Conservation (phyloP, 2,888 invertebrate species). For the Drosophila testacea region DNA sequence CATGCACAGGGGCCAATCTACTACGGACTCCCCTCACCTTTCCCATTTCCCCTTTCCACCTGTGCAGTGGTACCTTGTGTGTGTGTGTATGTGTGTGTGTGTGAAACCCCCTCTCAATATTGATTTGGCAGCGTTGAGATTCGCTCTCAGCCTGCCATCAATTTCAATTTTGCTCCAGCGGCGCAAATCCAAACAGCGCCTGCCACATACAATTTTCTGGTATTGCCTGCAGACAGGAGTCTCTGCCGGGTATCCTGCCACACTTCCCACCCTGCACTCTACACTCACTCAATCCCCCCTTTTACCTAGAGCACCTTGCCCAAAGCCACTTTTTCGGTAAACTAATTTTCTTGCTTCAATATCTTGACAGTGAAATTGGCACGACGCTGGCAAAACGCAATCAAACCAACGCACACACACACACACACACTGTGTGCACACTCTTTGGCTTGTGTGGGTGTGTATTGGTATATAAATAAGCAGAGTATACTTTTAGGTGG, state of each 20-base stretch:
- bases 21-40: constrained; percentile 2
- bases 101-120: constrained; percentile 30
- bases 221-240: constrained; percentile 66
- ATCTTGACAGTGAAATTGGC: constrained; percentile 84
- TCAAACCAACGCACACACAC: constrained; percentile 59
- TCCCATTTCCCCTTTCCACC: background rate
- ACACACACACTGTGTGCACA: constrained; percentile 21
- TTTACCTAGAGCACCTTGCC: constrained; percentile 36
- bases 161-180: constrained; percentile 83
- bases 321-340: constrained; percentile 77
- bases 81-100: background rate
- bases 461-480: constrained; percentile 59
- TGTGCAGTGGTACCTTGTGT: background rate
- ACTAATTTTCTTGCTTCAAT: constrained; percentile 84
- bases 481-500: constrained; percentile 52
- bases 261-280: background rate
- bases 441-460: constrained; percentile 20
- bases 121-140: constrained; percentile 56
- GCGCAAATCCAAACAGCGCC: constrained; percentile 68
- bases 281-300: background rate
- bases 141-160: constrained; percentile 77
- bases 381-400: constrained; percentile 73
- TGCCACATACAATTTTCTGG: constrained; percentile 75
- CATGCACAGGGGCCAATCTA: constrained; percentile 64
- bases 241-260: constrained; percentile 19